Conservation (phyloP, 2,888 invertebrate genomes). For the Erynnis tages region DNA sequence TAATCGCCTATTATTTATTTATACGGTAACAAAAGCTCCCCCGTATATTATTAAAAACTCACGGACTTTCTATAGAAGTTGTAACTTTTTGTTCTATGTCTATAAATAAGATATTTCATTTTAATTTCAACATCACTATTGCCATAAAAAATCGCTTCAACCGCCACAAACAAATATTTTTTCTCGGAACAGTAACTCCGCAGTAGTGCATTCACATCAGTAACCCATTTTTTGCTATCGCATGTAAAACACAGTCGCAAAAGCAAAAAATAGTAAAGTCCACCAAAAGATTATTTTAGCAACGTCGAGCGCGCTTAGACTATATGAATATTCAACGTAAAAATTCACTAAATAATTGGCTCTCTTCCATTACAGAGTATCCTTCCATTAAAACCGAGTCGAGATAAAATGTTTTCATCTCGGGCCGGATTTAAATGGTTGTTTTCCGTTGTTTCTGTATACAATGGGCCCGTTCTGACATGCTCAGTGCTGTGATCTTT, state of each 20-base stretch:
- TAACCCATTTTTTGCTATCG: too few relatives aligned
- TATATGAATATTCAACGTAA: slow-evolving; percentile 19
- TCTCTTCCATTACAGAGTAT: slow-evolving; percentile 20
- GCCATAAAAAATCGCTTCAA: too few relatives aligned
- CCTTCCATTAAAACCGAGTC: slow-evolving; percentile 24
- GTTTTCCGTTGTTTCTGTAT: slow-evolving; percentile 26
- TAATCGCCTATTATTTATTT: too few relatives aligned
- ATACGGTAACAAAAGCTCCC: too few relatives aligned
- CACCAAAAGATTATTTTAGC: slow-evolving; percentile 9
- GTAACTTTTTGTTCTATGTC: too few relatives aligned
- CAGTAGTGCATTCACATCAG: too few relatives aligned
- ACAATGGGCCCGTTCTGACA: slow-evolving; percentile 22
- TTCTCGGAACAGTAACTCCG: too few relatives aligned
- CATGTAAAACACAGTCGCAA: too few relatives aligned
- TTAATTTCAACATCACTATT: too few relatives aligned
- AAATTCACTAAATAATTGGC: slow-evolving; percentile 23
- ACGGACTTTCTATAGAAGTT: too few relatives aligned
- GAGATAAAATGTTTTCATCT: slow-evolving; percentile 24
- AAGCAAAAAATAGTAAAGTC: neutral
- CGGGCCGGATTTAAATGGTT: slow-evolving; percentile 22
- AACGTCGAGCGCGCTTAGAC: slow-evolving; percentile 1
- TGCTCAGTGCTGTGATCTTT: slow-evolving; percentile 12
- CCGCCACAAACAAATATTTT: neutral
- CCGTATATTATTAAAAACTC: too few relatives aligned
- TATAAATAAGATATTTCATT: too few relatives aligned